Evolutionary conservation across 2,888 invertebrate species (phyloP), one percentile per base, ranked within the genome.

Genomic region (Teleiodes luculella): DNA sequence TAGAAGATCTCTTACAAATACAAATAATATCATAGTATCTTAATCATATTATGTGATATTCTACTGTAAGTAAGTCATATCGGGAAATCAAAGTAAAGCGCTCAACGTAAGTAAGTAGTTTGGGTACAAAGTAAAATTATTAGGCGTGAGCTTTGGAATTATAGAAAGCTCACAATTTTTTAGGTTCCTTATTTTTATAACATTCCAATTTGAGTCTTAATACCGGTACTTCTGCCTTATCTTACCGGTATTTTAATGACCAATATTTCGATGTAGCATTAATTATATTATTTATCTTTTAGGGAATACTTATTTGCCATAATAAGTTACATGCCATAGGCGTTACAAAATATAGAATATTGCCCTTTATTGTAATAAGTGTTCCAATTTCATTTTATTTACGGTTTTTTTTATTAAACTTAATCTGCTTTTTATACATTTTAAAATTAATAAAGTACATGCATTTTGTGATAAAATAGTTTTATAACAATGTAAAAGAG

Each of bases 41-140:
- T 54, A 41, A 49, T n/a, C n/a, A n/a, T 18, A 18, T 31, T 47
- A 55, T 67, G 68, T 68, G 68, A 67, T 67, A 67, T 58, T 63
- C 13, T 57, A 52, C 16, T 49, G 55, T 61, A 56, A 64, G 61
- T 59, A 56, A 64, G 61, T 59, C 62, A 65, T 65, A 66, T 66
- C 64, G 62, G 64, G 62, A 56, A 43, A 45, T 45, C 49, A 14
- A 53, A 45, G 45, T 52, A 58, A 58, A 20, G 56, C 60, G 54
- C 57, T 61, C 57, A 55, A 57, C 37, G 52, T 61, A 66, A 61
- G 24, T 24, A 24, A 24, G 60, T 41, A 8, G 48, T 20, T 41
- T 31, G 31, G 52, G 52, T 55, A 55, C 55, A 52, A 55, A 55
- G 35, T 43, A 35, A 30, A 31, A 48, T 6, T 35, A 46, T 31